phyloP scores from a whole-genome alignment of 2,113 vertebrate genomes.

The Cacatua alba region DNA sequence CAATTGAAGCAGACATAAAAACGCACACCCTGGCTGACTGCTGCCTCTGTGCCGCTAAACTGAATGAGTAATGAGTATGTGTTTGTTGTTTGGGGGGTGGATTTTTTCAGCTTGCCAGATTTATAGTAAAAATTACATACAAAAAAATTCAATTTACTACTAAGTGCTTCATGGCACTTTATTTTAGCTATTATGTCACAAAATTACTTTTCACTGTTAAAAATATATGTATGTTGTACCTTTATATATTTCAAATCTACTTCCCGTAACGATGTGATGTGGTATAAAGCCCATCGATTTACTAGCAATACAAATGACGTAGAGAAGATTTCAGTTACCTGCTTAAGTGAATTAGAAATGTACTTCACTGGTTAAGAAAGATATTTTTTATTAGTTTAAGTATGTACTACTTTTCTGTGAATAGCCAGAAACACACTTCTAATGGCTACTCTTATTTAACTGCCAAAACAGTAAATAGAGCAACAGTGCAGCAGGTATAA shows the following conservation, averaged over 20 bases:
- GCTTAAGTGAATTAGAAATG: conserved; percentile 13
- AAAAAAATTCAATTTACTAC: conserved; percentile 71
- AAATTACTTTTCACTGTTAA: conserved; percentile 70
- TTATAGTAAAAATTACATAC: conserved; percentile 73
- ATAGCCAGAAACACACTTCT: conserved; percentile 10
- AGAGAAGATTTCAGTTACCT: conserved; percentile 37
- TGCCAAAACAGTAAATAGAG: background rate
- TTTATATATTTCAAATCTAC: conserved; percentile 53
- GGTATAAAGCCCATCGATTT: conserved; percentile 25
- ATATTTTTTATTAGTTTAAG: conserved; percentile 40
- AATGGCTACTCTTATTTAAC: background rate
- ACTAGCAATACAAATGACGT: conserved; percentile 40
- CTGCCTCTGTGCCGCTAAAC: conserved; percentile 63
- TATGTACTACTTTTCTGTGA: background rate
- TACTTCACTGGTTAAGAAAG: background rate
- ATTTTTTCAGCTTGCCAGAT: conserved; percentile 51
- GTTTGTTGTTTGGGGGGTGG: background rate
- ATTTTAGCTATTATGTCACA: conserved; percentile 66
- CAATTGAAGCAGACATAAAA: conserved; percentile 78
- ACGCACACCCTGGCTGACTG: conserved; percentile 69
- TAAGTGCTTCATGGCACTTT: conserved; percentile 72
- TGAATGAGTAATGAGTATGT: conserved; percentile 67
- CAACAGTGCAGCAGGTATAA: background rate
- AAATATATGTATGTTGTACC: conserved; percentile 43
- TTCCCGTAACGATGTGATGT: conserved; percentile 8